Conservation (phyloP, 2,888 invertebrate genomes). For the Pharmacophagus antenor region DNA sequence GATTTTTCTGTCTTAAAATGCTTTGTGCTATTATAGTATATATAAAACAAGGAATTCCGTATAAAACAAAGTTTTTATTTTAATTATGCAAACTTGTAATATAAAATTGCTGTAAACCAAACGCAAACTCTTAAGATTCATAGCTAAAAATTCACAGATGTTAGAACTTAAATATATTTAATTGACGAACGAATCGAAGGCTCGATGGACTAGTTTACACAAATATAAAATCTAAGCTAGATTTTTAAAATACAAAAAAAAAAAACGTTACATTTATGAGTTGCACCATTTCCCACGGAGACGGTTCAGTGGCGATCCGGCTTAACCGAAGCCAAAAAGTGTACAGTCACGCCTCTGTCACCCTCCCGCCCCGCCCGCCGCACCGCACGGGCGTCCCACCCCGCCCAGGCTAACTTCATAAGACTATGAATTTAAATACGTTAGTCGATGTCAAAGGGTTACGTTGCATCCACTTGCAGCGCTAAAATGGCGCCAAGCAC, state of each 20-base stretch:
- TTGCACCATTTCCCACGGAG: constrained; percentile 31
- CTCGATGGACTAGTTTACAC: background rate
- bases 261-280: constrained; percentile 8
- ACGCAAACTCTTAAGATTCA: no score
- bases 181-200: no score
- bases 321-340: constrained; percentile 80
- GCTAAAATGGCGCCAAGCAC: constrained; percentile 46
- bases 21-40: no score
- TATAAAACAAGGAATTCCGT: no score
- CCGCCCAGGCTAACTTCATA: constrained; percentile 73
- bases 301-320: constrained; percentile 67
- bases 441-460: constrained; percentile 78
- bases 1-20: no score
- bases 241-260: no score
- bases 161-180: no score
- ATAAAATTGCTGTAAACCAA: no score
- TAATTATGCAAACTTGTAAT: no score
- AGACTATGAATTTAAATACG: constrained; percentile 81
- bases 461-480: constrained; percentile 56
- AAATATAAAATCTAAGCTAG: background rate
- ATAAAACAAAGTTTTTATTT: no score
- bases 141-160: no score
- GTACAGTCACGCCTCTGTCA: constrained; percentile 74
- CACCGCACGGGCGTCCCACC: constrained; percentile 37
- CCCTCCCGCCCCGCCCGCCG: constrained; percentile 37